Conservation (phyloP, 2,113 vertebrate genomes). For the Chaetodon trifascialis region DNA sequence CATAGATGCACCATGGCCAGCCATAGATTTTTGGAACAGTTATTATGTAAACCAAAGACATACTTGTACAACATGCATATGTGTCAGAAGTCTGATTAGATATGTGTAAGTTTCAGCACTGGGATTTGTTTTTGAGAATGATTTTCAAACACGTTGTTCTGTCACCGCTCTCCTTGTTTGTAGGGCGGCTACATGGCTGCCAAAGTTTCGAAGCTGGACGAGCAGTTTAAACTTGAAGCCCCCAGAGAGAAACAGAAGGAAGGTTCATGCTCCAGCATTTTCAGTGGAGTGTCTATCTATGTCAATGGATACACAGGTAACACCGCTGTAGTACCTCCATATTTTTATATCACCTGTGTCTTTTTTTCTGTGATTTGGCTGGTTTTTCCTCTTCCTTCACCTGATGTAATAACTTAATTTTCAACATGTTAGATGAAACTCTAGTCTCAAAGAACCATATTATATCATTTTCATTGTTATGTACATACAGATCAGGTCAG, state of each 20-base stretch:
- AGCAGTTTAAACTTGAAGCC: slow-evolving; percentile 93
- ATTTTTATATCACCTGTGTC: too few species aligned
- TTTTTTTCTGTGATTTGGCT: too few species aligned
- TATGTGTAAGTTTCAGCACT: not conserved
- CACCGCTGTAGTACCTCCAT: not conserved
- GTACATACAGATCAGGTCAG: too few species aligned
- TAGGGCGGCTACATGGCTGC: slow-evolving; percentile 97
- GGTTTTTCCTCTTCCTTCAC: not conserved
- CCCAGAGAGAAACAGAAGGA: slow-evolving; percentile 89
- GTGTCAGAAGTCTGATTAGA: not conserved
- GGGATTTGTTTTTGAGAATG: not conserved
- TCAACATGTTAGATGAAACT: not conserved
- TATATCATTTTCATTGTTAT: too few species aligned
- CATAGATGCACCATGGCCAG: not conserved
- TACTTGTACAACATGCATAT: not conserved
- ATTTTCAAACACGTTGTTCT: not conserved
- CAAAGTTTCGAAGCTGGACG: slow-evolving; percentile 95
- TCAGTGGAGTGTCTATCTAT: slow-evolving; percentile 94
- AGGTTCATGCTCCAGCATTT: slow-evolving; percentile 89
- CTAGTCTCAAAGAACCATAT: not conserved
- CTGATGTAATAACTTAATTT: not conserved
- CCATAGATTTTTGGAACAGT: not conserved
- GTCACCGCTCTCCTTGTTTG: slow-evolving; percentile 9
- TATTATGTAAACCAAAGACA: not conserved
- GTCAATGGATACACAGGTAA: slow-evolving; percentile 98